phyloP scores from a whole-genome alignment of 2,113 vertebrate genomes.

The Talpa occidentalis region DNA sequence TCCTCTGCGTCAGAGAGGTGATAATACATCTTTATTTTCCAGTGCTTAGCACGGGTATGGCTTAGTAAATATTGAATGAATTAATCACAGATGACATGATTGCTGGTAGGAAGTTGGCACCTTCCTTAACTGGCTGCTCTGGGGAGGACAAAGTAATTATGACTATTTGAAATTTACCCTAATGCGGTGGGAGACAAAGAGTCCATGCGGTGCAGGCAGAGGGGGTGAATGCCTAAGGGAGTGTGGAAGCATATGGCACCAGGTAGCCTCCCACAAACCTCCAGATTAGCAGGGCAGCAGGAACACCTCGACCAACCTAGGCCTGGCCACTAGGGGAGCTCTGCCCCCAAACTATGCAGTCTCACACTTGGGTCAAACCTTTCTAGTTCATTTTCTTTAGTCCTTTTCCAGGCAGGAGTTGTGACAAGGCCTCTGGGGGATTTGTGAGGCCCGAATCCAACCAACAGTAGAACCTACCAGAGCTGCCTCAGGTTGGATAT shows the following conservation, averaged over 20 bases:
- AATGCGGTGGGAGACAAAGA: background rate
- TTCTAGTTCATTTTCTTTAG: background rate
- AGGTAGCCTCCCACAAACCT: background rate
- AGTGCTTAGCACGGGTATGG: constrained; percentile 52
- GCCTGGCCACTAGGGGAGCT: background rate
- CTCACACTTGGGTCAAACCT: background rate
- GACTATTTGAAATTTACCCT: background rate
- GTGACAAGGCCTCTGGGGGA: background rate
- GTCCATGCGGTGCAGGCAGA: background rate
- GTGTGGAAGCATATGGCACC: background rate
- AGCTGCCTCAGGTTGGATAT: background rate
- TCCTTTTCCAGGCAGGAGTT: background rate
- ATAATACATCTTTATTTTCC: constrained; percentile 66
- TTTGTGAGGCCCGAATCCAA: background rate
- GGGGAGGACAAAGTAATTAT: constrained; percentile 21
- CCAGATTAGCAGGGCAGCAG: background rate
- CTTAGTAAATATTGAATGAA: constrained; percentile 73
- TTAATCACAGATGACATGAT: constrained; percentile 56
- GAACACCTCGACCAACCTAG: background rate
- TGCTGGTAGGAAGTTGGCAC: constrained; percentile 51
- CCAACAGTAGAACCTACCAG: background rate
- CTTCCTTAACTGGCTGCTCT: background rate
- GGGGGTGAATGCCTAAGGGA: background rate
- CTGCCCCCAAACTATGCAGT: background rate
- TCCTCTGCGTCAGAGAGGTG: constrained; percentile 64